Conservation (phyloP, 2,888 invertebrate genomes). For the Ptilodon capucinus region DNA sequence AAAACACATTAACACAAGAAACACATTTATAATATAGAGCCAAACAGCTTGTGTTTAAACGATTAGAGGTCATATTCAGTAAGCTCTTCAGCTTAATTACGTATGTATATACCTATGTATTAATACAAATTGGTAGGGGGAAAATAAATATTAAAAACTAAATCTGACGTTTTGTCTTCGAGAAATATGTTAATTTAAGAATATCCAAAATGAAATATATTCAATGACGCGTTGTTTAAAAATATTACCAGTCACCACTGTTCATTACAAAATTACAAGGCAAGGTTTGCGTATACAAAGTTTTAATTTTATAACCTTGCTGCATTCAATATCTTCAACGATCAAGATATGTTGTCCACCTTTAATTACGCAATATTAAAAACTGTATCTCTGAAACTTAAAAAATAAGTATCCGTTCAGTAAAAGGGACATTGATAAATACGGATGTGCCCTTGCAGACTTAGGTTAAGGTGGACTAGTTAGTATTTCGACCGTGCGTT, state of each 20-base stretch:
- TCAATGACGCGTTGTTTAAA: too few relatives aligned
- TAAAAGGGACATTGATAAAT: slow-evolving; percentile 21
- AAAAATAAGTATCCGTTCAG: slow-evolving; percentile 5
- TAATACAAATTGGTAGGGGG: too few relatives aligned
- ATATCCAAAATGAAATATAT: too few relatives aligned
- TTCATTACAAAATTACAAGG: neutral
- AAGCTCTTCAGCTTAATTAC: too few relatives aligned
- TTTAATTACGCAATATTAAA: neutral
- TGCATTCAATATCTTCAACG: neutral
- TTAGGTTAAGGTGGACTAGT: slow-evolving; percentile 17
- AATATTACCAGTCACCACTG: neutral
- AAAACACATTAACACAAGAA: too few relatives aligned
- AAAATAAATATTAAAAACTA: too few relatives aligned
- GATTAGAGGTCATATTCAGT: too few relatives aligned
- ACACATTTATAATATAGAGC: too few relatives aligned
- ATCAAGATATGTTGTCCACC: neutral
- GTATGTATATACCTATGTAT: too few relatives aligned
- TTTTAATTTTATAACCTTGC: neutral
- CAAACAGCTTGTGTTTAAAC: too few relatives aligned
- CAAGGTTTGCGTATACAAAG: neutral
- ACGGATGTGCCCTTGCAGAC: slow-evolving; percentile 10
- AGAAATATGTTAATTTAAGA: too few relatives aligned
- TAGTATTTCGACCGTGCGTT: slow-evolving; percentile 21
- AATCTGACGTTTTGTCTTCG: too few relatives aligned
- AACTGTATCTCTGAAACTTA: neutral